phyloP scores from a whole-genome alignment of 1,140 invertebrate genomes.

The Lepidotrigona ventralis region DNA sequence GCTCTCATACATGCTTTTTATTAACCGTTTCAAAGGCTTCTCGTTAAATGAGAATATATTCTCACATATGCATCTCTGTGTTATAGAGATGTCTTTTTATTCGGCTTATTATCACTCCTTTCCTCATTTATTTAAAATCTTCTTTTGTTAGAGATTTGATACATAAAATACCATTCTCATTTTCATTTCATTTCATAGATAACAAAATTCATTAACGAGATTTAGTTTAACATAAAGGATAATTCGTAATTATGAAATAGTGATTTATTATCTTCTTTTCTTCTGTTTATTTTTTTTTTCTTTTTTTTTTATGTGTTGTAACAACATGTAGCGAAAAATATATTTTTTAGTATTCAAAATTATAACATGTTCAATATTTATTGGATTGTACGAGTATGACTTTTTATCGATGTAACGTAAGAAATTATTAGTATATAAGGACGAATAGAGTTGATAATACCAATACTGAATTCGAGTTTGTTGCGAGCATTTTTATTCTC shows the following conservation, averaged over 20 bases:
- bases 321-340: background rate
- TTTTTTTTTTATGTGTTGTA: background rate
- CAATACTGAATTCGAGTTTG: background rate
- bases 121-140: background rate
- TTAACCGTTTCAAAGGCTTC: conserved; percentile 51
- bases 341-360: background rate
- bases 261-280: background rate
- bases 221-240: conserved; percentile 16
- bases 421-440: background rate
- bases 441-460: background rate
- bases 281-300: background rate
- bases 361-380: conserved; percentile 21
- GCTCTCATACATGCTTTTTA: conserved; percentile 69
- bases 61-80: conserved; percentile 3
- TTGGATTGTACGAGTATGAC: conserved; percentile 40
- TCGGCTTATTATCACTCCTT: background rate
- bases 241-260: background rate
- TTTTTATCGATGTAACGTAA: conserved; percentile 63
- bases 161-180: conserved; percentile 45
- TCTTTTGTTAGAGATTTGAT: conserved; percentile 25
- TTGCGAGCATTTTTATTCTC: background rate
- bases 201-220: conserved; percentile 10
- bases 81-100: conserved; percentile 22
- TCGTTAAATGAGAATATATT: conserved; percentile 36
- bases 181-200: conserved; percentile 39